Percentiles rank a stretch among this genome's conserved stretches.
These are phyloP conservation scores for Pachyrhynchus sulphureomaculatus DNA, from an alignment of 1,140 invertebrate species.

Conservation along the genomic window DNA sequence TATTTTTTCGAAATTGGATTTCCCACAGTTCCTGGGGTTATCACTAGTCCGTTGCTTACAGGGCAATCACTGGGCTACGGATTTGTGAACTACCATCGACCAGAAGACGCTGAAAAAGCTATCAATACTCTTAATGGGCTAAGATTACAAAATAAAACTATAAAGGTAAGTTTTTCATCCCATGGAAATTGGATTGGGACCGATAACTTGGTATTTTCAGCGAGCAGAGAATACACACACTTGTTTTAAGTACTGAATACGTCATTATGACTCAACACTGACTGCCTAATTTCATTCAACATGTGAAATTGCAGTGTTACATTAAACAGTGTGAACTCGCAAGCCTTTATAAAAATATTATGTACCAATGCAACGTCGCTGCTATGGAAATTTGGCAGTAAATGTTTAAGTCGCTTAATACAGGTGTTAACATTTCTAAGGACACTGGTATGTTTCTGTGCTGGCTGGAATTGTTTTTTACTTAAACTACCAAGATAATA, in stretches of 20 bases:
- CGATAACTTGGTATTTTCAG: too few relatives aligned
- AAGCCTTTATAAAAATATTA: too few relatives aligned
- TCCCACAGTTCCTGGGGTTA: slow-evolving; percentile 45
- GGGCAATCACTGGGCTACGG: slow-evolving; percentile 99
- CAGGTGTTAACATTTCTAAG: too few relatives aligned
- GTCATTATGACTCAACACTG: too few relatives aligned
- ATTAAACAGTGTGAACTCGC: not conserved
- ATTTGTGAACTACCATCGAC: slow-evolving; percentile 97
- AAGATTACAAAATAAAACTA: slow-evolving; percentile 97
- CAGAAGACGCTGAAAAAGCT: slow-evolving; percentile 97
- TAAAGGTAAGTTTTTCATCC: slow-evolving; percentile 75
- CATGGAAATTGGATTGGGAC: slow-evolving; percentile 28
- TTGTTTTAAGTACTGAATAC: too few relatives aligned
- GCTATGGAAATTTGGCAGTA: too few relatives aligned
- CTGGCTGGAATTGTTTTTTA: too few relatives aligned
- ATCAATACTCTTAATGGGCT: slow-evolving; percentile 97
- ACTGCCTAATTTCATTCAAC: not conserved
- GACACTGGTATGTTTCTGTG: too few relatives aligned
- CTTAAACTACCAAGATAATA: not conserved
- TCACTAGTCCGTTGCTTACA: slow-evolving; percentile 55
- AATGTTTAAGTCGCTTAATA: too few relatives aligned
- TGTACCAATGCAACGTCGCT: too few relatives aligned
- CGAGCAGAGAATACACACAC: too few relatives aligned
- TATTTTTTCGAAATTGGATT: slow-evolving; percentile 44
- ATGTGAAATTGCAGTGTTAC: not conserved